Base-by-base conservation (phyloP, 2,113 vertebrate species). In the Stomatorhinus ivindoensis region DNA sequence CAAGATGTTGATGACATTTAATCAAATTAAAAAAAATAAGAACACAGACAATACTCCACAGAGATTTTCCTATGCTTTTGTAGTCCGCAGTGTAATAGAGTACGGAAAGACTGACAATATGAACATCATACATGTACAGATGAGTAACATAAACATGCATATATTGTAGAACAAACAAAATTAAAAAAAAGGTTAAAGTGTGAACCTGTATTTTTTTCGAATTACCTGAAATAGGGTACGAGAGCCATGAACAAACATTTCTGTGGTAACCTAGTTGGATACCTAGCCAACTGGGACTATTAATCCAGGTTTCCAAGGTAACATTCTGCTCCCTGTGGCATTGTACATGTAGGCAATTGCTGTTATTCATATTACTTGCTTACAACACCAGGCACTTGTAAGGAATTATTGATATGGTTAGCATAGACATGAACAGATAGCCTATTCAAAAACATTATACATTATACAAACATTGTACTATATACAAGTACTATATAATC, bases 261-360 rank as follows among this genome's bases (percentile, higher is more conserved):
- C 93, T 93, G 94, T 95, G 94, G 94, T 94, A 93, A 95, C 94
- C 92, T 92, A 92, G 89, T 90, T 93, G 92, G 91, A 93, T 93
- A 94, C 90, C 90, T 83, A 90, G 65, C 86, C 93, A 91, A 90
- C 89, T 84, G 94, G 91, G 94, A 94, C 51, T 82, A 84, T 58
- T 21, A 80, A 76, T 90, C 13, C 53, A 46, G 83, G 90, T 92
- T 92, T 92, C 91, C 91, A 89, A 90, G 89, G 24, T 53, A 51
- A 88, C 86, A 73, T 90, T 82, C 86, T 48, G 89, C 31, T 87
- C 48, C 82, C 87, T 39, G 69, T 89, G 80, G 86, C 85, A 88
- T 92, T 89, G 92, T 83, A 93, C 93, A 93, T 93, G 94, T 10
- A 31, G 51, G 50, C 95, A 93, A 94, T 95, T 94, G 94, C 92